Conservation (phyloP, 2,113 vertebrate species). For the Pica pica region DNA sequence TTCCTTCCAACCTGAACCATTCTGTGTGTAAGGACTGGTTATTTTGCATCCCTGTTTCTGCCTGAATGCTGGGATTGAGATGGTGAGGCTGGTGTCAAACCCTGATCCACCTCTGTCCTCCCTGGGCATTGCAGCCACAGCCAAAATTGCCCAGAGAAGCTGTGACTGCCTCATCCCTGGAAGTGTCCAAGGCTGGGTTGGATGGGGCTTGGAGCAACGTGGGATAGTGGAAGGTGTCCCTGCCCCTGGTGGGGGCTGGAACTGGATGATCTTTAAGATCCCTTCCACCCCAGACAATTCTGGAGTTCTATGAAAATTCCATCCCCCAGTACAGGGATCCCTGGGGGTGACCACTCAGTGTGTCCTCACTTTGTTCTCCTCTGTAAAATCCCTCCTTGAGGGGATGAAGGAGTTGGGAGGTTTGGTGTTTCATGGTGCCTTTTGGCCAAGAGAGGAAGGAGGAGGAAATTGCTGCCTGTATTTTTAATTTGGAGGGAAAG, state of each 20-base stretch:
- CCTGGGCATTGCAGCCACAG: background rate
- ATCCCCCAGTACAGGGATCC: background rate
- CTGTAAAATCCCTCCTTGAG: background rate
- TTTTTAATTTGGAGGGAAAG: background rate
- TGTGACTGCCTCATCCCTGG: background rate
- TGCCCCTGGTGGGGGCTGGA: background rate
- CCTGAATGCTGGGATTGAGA: background rate
- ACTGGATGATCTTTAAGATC: no score
- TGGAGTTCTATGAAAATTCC: background rate
- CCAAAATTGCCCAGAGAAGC: background rate
- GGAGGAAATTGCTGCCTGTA: background rate
- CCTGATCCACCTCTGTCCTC: background rate
- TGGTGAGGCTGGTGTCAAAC: background rate
- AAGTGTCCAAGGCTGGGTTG: background rate
- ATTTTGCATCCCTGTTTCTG: background rate
- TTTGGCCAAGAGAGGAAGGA: background rate
- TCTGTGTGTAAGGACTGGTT: background rate
- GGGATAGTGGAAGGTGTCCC: background rate
- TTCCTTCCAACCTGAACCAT: background rate
- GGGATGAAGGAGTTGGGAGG: background rate
- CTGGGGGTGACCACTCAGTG: rapidly evolving
- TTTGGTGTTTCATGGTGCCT: background rate
- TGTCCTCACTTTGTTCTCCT: background rate
- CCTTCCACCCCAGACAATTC: background rate
- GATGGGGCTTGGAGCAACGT: background rate